Evolutionary conservation across 1,140 invertebrate species (phyloP), one percentile per base, ranked within the genome.

Genomic region (Ooceraea biroi): DNA sequence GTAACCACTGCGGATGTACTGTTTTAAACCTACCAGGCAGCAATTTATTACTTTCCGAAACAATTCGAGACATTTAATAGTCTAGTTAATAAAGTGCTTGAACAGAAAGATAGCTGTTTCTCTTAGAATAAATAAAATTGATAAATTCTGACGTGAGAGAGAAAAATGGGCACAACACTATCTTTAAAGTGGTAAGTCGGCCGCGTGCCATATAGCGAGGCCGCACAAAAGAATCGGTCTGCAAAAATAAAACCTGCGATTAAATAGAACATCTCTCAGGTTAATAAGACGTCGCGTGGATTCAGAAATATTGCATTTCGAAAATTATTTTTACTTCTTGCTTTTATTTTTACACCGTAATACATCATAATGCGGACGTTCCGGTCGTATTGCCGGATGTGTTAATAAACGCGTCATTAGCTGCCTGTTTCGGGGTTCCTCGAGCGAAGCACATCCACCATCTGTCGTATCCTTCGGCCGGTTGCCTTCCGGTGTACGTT

Each of bases 401-500:
- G 36, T 55, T 66, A 50, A 65, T 63, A 80, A 80, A 69, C n/a
- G 22, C 58, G 25, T 30, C 27, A 50, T 27, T 30, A 69, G 36
- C 50, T 44, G n/a, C 14, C 10, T 2, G 52, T 80, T 80, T 78
- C 17, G n/a, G 22, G 57, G 14, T 44, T 80, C 46, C 68, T 69
- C 44, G 27, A 77, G 22, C 61, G 17, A 30, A 11, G 36, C 76
- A 17, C 50, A 44, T 80, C 17, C 19, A 69, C 76, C 76, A 80
- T 80, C 36, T 80, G 76, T 69, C 65, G 74, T 78, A 57, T 44
- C 41, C 74, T 44, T 60, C 72, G 50, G 50, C 63, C 76, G 44
- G 76, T 80, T 80, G 76, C 65, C 8, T 80, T 69, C 50, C 76
- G 76, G 65, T 69, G 76, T 7, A 7, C 36, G 36, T 80, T 69